Conservation (phyloP, 2,797 vertebrate genomes). For the Chaetophractus vellerosus region DNA sequence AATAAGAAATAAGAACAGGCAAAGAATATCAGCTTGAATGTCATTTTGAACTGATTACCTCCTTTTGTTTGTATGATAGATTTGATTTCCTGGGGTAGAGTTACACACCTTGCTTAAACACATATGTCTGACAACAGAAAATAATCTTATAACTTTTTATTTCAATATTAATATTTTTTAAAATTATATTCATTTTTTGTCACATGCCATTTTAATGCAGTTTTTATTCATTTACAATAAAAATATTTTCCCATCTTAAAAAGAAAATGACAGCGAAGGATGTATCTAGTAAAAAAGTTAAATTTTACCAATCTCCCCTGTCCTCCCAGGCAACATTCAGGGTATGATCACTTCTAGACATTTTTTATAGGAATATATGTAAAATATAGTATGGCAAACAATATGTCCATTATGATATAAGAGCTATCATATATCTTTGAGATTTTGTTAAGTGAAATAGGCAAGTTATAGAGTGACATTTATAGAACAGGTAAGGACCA, state of each 20-base stretch:
- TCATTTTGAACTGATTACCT: slow-evolving; percentile 1
- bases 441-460: background rate
- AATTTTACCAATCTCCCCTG: background rate
- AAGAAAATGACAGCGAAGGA: background rate
- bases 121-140: background rate
- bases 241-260: background rate
- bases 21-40: background rate
- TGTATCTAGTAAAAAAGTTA: background rate
- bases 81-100: background rate
- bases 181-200: background rate
- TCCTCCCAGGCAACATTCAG: background rate
- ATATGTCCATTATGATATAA: background rate
- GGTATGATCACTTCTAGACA: background rate
- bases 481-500: background rate
- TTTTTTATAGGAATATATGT: background rate
- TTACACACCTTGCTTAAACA: background rate
- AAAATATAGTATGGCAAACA: background rate
- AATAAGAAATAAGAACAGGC: slow-evolving; percentile 55
- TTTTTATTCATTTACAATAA: slow-evolving; percentile 20
- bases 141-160: background rate
- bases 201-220: background rate
- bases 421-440: background rate
- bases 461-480: background rate
- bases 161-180: background rate
- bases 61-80: background rate